Evolutionary conservation across 2,113 vertebrate species (phyloP).

Genomic region (Cettia cetti): DNA sequence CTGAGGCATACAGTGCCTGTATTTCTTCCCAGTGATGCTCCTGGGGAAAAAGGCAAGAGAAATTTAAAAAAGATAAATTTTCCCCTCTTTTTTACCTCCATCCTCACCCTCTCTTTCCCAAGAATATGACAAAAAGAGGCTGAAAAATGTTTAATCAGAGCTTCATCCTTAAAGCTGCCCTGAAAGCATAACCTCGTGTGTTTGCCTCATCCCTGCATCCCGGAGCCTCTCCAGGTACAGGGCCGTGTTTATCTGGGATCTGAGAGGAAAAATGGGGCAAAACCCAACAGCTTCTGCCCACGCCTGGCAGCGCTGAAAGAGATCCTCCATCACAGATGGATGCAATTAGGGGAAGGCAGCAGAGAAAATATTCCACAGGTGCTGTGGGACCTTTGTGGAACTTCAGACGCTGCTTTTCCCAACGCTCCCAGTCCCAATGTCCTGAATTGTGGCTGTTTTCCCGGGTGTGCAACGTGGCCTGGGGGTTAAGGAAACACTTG

Average conservation of each 20-base stretch:
- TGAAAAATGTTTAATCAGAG: neutral
- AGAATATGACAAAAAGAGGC: neutral
- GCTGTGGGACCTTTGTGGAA: neutral
- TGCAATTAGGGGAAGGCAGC: neutral
- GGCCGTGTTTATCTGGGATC: neutral
- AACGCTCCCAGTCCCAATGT: neutral
- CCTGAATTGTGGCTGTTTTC: neutral
- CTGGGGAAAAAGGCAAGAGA: neutral
- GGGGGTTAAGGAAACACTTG: neutral
- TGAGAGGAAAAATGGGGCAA: neutral
- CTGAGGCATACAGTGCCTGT: neutral
- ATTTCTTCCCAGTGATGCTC: neutral
- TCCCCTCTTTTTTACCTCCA: neutral
- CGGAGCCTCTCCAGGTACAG: neutral
- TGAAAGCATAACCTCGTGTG: accelerated
- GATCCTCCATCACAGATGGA: neutral
- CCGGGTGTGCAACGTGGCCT: accelerated
- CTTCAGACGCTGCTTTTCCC: neutral
- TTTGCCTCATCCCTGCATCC: neutral
- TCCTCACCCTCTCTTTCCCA: too few relatives aligned
- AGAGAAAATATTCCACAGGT: conserved; percentile 21
- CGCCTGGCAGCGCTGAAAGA: neutral
- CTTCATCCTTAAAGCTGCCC: neutral
- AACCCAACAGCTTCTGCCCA: neutral
- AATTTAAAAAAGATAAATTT: neutral